These are phyloP conservation scores for Sminthurinus aureus DNA, from an alignment of 2,888 invertebrate genomes.

Conservation along the genomic window DNA sequence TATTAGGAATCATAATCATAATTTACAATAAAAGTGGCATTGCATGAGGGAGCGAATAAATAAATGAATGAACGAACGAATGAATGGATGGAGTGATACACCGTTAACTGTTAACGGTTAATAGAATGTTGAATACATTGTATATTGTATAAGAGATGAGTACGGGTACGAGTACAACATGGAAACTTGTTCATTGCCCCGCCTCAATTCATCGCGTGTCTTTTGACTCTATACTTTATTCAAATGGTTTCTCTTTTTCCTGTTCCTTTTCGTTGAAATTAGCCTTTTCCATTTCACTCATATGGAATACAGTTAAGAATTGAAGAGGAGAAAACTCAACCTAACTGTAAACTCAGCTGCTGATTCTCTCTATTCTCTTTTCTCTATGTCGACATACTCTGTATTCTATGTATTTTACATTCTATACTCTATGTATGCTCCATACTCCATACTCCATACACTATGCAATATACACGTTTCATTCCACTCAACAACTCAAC, in stretches of 20 bases:
- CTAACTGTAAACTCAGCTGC: background rate
- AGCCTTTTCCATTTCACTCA: background rate
- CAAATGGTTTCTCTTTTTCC: conserved; percentile 49
- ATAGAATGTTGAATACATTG: conserved; percentile 11
- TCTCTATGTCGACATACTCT: too few species aligned
- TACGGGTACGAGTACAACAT: conserved; percentile 16
- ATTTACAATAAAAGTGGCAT: too few species aligned
- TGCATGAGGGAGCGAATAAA: too few species aligned
- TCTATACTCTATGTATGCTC: too few species aligned
- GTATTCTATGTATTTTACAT: too few species aligned
- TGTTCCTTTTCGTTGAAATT: conserved; percentile 42
- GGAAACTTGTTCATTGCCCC: conserved; percentile 24
- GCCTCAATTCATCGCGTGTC: conserved; percentile 32
- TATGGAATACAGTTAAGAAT: background rate
- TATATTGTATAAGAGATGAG: conserved; percentile 14
- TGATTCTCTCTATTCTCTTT: too few species aligned
- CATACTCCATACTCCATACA: too few species aligned
- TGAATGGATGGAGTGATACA: background rate
- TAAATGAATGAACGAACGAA: too few species aligned
- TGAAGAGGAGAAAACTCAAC: background rate
- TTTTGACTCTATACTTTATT: conserved; percentile 32
- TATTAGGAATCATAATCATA: background rate
- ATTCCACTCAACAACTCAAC: conserved; percentile 18
- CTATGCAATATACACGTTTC: too few species aligned
- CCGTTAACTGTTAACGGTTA: background rate